Percentiles rank a stretch among this genome's conserved stretches.
These are phyloP conservation scores for Pemphredon lugubris DNA, from an alignment of 2,888 invertebrate species.

Conservation along the genomic window DNA sequence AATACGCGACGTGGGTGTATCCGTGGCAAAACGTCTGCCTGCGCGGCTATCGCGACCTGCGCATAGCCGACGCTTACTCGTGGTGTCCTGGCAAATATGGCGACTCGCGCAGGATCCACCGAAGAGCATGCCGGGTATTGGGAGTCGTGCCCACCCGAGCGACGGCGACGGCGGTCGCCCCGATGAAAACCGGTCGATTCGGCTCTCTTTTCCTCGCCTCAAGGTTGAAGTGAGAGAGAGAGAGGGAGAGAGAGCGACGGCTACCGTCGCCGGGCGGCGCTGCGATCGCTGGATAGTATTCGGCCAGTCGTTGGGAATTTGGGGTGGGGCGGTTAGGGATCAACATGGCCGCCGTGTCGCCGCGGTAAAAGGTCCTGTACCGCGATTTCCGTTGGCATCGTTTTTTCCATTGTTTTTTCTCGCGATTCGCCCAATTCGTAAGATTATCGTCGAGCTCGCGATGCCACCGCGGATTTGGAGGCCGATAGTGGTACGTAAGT, in stretches of 20 bases:
- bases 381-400: constrained; percentile 33
- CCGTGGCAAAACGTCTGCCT: constrained; percentile 39
- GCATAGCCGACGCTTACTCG: constrained; percentile 56
- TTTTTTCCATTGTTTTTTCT: constrained; percentile 42
- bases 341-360: constrained; percentile 66
- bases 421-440: constrained; percentile 21
- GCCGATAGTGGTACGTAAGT: constrained; percentile 56
- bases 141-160: constrained; percentile 9
- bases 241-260: neutral
- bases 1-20: constrained; percentile 58
- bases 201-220: neutral
- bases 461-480: constrained; percentile 44
- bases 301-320: constrained; percentile 25
- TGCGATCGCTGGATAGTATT: constrained; percentile 39
- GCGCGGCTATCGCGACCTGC: constrained; percentile 63
- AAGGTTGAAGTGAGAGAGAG: neutral
- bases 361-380: constrained; percentile 49
- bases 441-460: constrained; percentile 32
- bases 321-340: constrained; percentile 58
- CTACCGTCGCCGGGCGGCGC: constrained; percentile 30
- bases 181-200: constrained; percentile 73
- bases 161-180: constrained; percentile 31
- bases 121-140: constrained; percentile 35
- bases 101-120: constrained; percentile 48
- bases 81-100: constrained; percentile 71